phyloP scores from a whole-genome alignment of 1,140 invertebrate genomes.

The Aphelenchoides avenae region DNA sequence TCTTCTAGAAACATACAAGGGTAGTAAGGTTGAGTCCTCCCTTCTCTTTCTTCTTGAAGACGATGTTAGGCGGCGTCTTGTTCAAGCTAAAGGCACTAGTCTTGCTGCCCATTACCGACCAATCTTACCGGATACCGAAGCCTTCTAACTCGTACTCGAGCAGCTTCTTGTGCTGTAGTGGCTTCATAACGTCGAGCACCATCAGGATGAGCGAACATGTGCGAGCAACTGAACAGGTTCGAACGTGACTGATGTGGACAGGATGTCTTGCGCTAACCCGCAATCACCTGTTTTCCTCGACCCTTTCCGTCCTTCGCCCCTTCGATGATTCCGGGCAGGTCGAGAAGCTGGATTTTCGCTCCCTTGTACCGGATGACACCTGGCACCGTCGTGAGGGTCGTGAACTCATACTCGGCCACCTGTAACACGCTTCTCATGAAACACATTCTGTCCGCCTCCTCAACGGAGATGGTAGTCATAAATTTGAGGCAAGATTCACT shows the following conservation, averaged over 20 bases:
- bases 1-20: slow-evolving; percentile 66
- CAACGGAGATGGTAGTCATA: too few relatives aligned
- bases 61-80: slow-evolving; percentile 93
- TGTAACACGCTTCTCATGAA: too few relatives aligned
- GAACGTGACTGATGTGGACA: slow-evolving; percentile 18
- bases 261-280: slow-evolving; percentile 62
- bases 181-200: slow-evolving; percentile 94
- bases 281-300: slow-evolving; percentile 96
- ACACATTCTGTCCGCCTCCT: too few relatives aligned
- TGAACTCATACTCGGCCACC: slow-evolving; percentile 88
- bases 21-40: slow-evolving; percentile 87
- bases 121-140: slow-evolving; percentile 89
- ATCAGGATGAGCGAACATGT: slow-evolving; percentile 98
- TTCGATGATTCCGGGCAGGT: slow-evolving; percentile 99
- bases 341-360: slow-evolving; percentile 95
- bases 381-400: slow-evolving; percentile 96
- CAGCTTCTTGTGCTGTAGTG: slow-evolving; percentile 87
- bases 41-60: slow-evolving; percentile 93
- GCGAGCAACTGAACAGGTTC: slow-evolving; percentile 80
- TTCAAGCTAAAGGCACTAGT: slow-evolving; percentile 39
- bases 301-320: slow-evolving; percentile 99
- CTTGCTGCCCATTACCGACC: too few relatives aligned
- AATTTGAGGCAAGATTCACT: too few relatives aligned
- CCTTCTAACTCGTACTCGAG: slow-evolving; percentile 98
- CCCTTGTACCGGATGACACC: slow-evolving; percentile 99